A percentile compares a stretch with the other conserved stretches of the same genome.
phyloP scores from a whole-genome alignment of 1,140 invertebrate species.

The Bombus pascuorum region DNA sequence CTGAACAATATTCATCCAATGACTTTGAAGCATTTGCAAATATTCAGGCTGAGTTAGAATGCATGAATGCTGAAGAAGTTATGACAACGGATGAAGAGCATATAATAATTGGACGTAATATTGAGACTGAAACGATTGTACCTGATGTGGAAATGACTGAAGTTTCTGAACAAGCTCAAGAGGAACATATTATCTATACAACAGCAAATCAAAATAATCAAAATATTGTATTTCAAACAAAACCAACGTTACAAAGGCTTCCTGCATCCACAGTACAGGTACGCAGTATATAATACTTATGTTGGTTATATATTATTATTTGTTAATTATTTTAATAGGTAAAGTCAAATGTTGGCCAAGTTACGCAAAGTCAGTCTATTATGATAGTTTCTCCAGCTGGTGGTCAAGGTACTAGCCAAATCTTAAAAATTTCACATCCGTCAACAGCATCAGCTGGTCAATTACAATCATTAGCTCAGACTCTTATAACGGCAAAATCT shows the following conservation, averaged over 20 bases:
- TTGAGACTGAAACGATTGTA: constrained; percentile 74
- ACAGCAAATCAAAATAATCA: constrained; percentile 76
- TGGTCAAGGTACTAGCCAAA: constrained; percentile 79
- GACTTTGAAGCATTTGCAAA: constrained; percentile 80
- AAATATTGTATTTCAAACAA: constrained; percentile 79
- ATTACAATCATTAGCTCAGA: constrained; percentile 79
- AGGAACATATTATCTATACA: constrained; percentile 76
- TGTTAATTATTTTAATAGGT: constrained; percentile 64
- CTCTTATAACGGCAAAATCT: constrained; percentile 80
- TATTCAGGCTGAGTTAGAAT: constrained; percentile 80
- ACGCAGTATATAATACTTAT: neutral
- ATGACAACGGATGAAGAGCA: constrained; percentile 76
- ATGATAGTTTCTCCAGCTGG: constrained; percentile 80
- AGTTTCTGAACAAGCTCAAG: constrained; percentile 68
- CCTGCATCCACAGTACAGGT: constrained; percentile 76
- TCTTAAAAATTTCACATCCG: constrained; percentile 81
- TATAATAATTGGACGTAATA: constrained; percentile 60
- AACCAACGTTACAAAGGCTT: constrained; percentile 78
- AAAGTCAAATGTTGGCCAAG: constrained; percentile 70
- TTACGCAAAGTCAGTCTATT: constrained; percentile 79
- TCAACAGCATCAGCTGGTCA: constrained; percentile 77
- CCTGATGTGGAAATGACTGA: constrained; percentile 79
- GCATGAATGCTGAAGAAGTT: constrained; percentile 80
- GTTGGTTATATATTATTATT: neutral
- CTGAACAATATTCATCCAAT: constrained; percentile 73